phyloP scores from a whole-genome alignment of 2,113 vertebrate species.

The Leptodactylus fuscus region DNA sequence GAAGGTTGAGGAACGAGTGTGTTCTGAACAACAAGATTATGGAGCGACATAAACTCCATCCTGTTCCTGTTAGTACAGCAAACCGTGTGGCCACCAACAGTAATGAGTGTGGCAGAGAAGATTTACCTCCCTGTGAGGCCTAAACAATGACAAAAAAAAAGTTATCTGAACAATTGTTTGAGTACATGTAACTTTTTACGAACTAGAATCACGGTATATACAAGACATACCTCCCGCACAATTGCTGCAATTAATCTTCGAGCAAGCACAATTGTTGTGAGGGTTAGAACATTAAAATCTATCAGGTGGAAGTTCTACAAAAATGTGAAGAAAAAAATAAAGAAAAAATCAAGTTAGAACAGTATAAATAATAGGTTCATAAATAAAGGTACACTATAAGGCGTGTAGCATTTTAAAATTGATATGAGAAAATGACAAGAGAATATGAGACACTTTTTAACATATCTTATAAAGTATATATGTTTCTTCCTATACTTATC shows the following conservation, averaged over 20 bases:
- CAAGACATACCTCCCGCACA: conserved; percentile 89
- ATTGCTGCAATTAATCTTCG: conserved; percentile 91
- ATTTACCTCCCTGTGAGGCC: conserved; percentile 94
- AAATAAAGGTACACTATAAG: no score
- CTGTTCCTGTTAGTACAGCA: conserved; percentile 91
- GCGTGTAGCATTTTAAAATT: no score
- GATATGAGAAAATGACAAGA: no score
- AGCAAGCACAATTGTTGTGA: conserved; percentile 91
- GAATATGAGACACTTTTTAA: no score
- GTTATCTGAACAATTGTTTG: not conserved
- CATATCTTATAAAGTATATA: no score
- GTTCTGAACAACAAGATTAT: conserved; percentile 96
- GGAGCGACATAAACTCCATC: conserved; percentile 94
- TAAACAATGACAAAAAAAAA: conserved; percentile 63
- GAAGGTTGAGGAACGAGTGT: conserved; percentile 94
- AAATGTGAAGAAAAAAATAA: conserved; percentile 26
- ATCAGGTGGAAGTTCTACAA: conserved; percentile 97
- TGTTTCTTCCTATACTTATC: no score
- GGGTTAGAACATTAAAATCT: conserved; percentile 97
- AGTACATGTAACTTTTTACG: not conserved
- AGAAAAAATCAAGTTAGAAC: not conserved
- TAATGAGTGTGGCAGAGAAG: conserved; percentile 91
- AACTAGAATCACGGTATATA: not conserved
- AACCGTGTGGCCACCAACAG: conserved; percentile 93
- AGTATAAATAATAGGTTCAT: no score